These are phyloP conservation scores for Dipodomys spectabilis DNA, from an alignment of 2,113 vertebrate species.

Conservation along the genomic window DNA sequence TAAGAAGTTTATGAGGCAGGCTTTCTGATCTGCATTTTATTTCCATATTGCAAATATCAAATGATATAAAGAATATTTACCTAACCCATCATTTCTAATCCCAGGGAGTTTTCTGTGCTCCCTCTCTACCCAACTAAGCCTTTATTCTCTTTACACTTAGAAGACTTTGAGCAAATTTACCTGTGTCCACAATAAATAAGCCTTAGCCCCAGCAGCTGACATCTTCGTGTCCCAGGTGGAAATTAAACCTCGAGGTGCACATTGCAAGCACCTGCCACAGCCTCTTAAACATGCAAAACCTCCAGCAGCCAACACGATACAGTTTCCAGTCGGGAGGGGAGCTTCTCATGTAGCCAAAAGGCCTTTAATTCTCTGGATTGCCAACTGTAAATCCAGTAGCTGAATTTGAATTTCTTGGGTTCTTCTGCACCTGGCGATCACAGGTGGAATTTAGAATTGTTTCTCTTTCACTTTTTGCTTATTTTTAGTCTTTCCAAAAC, in stretches of 20 bases:
- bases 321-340: constrained; percentile 65
- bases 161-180: constrained; percentile 83
- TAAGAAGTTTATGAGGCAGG: constrained; percentile 16
- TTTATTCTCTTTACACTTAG: constrained; percentile 74
- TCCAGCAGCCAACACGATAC: constrained; percentile 64
- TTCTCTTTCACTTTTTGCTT: constrained; percentile 70
- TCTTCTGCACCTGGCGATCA: constrained; percentile 33
- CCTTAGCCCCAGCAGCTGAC: constrained; percentile 62
- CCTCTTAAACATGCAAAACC: constrained; percentile 78
- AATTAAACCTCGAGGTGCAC: constrained; percentile 74
- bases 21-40: constrained; percentile 52
- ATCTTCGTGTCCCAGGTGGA: constrained; percentile 77
- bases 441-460: constrained; percentile 72
- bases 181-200: constrained; percentile 80
- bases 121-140: constrained; percentile 61
- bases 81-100: constrained; percentile 63
- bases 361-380: constrained; percentile 73
- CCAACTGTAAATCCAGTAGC: constrained; percentile 25
- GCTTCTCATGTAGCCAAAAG: neutral
- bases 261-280: constrained; percentile 64
- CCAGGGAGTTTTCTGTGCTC: constrained; percentile 62
- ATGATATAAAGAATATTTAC: constrained; percentile 60
- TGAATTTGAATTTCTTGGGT: constrained; percentile 60
- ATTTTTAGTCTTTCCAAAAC: constrained; percentile 73
- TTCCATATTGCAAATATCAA: constrained; percentile 81